phyloP scores from a whole-genome alignment of 2,888 invertebrate genomes.

The Nemotelus nigrinus region DNA sequence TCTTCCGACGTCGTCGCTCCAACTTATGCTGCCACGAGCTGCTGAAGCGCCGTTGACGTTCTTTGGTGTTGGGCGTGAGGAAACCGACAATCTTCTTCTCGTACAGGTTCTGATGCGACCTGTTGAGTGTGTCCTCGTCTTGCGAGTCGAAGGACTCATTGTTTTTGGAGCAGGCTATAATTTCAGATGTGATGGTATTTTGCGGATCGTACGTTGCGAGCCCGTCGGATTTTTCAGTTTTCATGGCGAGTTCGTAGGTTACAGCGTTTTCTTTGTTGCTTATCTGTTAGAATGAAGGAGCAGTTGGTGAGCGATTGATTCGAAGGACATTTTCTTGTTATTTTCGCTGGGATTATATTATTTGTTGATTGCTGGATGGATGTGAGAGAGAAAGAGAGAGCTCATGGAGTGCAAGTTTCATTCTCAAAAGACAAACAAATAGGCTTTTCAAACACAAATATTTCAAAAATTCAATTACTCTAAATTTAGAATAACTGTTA shows the following conservation, averaged over 20 bases:
- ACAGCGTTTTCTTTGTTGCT: conserved; percentile 53
- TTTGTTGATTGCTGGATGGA: too few relatives aligned
- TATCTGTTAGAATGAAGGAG: conserved; percentile 47
- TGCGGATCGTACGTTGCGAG: conserved; percentile 52
- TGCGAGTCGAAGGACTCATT: conserved; percentile 38
- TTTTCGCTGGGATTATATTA: too few relatives aligned
- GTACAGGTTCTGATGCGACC: conserved; percentile 6
- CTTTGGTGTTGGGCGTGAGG: conserved; percentile 53
- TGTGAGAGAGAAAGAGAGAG: too few relatives aligned
- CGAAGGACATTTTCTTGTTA: too few relatives aligned
- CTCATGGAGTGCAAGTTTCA: too few relatives aligned
- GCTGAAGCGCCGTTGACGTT: conserved; percentile 61
- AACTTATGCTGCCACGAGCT: conserved; percentile 63
- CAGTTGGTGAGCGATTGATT: neutral
- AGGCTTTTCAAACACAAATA: too few relatives aligned
- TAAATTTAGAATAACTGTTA: too few relatives aligned
- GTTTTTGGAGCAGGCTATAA: neutral
- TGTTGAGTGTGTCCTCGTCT: conserved; percentile 31
- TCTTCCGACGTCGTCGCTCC: conserved; percentile 63
- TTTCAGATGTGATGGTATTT: conserved; percentile 16
- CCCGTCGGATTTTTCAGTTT: conserved; percentile 63
- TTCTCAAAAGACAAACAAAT: too few relatives aligned
- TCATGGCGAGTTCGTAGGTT: conserved; percentile 62
- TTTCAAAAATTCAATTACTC: too few relatives aligned
- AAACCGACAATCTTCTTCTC: conserved; percentile 14